Conservation (phyloP, 1,140 invertebrate genomes). For the Danaus plexippus region DNA sequence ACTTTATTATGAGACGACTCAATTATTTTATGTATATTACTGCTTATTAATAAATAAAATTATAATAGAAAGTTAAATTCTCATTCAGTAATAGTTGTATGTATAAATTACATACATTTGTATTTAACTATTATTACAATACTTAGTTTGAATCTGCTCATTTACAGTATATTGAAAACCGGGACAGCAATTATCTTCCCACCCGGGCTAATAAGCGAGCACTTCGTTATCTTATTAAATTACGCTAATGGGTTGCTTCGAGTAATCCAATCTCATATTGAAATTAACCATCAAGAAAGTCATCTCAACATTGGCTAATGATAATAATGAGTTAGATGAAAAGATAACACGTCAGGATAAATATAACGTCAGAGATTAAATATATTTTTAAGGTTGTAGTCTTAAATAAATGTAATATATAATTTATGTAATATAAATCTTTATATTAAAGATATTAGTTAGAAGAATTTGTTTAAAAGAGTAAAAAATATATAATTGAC, state of each 20-base stretch:
- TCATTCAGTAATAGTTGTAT: no score
- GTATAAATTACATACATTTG: no score
- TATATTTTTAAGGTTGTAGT: background rate
- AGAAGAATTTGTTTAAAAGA: no score
- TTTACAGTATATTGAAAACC: conserved; percentile 13
- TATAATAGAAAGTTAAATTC: no score
- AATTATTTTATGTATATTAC: no score
- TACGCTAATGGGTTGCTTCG: conserved; percentile 49
- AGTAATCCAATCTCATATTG: conserved; percentile 45
- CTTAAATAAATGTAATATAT: no score
- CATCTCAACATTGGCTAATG: conserved; percentile 12
- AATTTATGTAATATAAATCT: no score
- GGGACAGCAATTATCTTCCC: conserved; percentile 35
- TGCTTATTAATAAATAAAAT: no score
- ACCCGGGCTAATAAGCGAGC: conserved; percentile 33
- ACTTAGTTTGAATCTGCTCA: conserved; percentile 7
- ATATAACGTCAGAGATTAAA: conserved; percentile 1
- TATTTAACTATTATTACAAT: conserved; percentile 1
- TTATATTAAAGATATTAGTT: no score
- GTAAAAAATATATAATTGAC: no score
- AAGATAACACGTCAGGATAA: conserved; percentile 1
- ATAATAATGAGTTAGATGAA: conserved; percentile 5
- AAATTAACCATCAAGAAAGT: conserved; percentile 39
- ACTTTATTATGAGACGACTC: no score
- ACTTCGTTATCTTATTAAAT: conserved; percentile 52